Percentiles rank a stretch among this genome's conserved stretches.
These are phyloP conservation scores for Bathynomus jamesi DNA, from an alignment of 1,140 invertebrate genomes.

Conservation along the genomic window DNA sequence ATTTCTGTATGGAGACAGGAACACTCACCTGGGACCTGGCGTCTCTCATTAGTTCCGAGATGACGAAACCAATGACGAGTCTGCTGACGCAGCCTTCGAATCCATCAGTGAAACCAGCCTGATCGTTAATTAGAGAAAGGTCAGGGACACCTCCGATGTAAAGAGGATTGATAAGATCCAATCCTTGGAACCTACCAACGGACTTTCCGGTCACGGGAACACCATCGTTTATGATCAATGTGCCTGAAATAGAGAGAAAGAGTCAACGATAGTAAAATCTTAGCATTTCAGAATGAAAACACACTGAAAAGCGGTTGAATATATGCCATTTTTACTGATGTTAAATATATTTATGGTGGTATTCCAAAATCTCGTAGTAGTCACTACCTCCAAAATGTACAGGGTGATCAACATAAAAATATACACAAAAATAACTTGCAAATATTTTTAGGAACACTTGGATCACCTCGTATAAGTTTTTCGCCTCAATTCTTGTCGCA, in stretches of 20 bases:
- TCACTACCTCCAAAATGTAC: too few species aligned
- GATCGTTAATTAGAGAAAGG: constrained; percentile 48
- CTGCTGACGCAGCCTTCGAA: constrained; percentile 77
- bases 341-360: too few species aligned
- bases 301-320: too few species aligned
- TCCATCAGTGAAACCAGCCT: constrained; percentile 52
- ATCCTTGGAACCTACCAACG: constrained; percentile 56
- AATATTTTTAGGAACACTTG: too few species aligned
- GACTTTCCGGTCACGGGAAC: constrained; percentile 59
- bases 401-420: too few species aligned
- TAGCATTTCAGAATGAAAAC: too few species aligned
- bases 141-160: constrained; percentile 79
- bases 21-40: constrained; percentile 7
- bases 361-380: too few species aligned
- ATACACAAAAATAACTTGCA: too few species aligned
- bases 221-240: constrained; percentile 67
- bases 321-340: too few species aligned
- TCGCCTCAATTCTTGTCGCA: too few species aligned
- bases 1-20: too few species aligned
- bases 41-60: constrained; percentile 10
- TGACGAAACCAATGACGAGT: constrained; percentile 60
- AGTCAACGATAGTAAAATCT: not conserved
- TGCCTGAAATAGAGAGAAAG: constrained; percentile 48
- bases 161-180: constrained; percentile 69
- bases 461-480: too few species aligned